Conservation (phyloP, 2,888 invertebrate species). For the Acronicta leporina region DNA sequence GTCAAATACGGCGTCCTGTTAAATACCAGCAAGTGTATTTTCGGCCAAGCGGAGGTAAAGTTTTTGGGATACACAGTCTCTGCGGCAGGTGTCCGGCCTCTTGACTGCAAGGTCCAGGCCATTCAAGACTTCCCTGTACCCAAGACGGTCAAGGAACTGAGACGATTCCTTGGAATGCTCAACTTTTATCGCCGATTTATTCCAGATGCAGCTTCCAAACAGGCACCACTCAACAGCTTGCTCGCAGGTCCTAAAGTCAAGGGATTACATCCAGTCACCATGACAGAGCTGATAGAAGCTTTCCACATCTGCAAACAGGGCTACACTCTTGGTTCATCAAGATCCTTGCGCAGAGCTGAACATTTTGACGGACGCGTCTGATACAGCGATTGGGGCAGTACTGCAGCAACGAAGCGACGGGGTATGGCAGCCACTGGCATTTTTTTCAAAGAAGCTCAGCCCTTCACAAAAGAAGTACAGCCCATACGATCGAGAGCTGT, state of each 20-base stretch:
- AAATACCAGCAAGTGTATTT: slow-evolving; percentile 30
- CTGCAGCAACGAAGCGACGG: no score
- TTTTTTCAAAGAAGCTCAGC: no score
- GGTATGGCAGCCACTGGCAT: no score
- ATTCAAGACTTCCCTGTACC: slow-evolving; percentile 29
- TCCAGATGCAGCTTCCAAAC: slow-evolving; percentile 33
- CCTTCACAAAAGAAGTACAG: no score
- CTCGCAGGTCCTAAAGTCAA: neutral
- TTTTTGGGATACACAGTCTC: slow-evolving; percentile 41
- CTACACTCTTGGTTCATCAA: neutral
- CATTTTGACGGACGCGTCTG: no score
- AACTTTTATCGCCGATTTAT: slow-evolving; percentile 50
- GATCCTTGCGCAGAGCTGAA: neutral
- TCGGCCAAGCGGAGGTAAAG: slow-evolving; percentile 16
- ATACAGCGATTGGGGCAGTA: no score
- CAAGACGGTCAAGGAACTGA: slow-evolving; percentile 35
- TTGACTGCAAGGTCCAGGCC: slow-evolving; percentile 12
- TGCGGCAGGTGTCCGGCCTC: slow-evolving; percentile 17
- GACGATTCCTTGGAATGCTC: slow-evolving; percentile 49
- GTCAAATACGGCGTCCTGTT: slow-evolving; percentile 31
- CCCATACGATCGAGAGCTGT: no score
- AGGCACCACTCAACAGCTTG: slow-evolving; percentile 31
- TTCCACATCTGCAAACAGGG: neutral
- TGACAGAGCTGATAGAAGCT: neutral
- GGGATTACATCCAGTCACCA: neutral